phyloP scores from a whole-genome alignment of 1,140 invertebrate species.

The Samia ricini region DNA sequence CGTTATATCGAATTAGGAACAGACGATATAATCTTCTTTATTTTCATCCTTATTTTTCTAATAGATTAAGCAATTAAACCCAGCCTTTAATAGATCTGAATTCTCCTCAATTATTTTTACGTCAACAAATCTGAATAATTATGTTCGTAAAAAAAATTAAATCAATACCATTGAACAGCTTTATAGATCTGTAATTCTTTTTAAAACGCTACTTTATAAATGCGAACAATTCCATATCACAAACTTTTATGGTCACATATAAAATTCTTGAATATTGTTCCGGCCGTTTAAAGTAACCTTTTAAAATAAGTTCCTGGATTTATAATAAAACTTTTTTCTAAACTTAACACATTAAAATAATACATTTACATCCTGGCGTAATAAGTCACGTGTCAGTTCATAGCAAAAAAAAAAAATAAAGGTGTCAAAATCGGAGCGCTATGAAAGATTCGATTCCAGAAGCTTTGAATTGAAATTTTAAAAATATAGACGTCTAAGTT shows the following conservation, averaged over 20 bases:
- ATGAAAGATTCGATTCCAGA: neutral
- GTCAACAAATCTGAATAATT: no score
- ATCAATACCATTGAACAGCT: no score
- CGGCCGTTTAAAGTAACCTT: neutral
- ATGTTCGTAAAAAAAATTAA: no score
- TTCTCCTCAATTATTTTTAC: no score
- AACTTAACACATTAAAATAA: constrained; percentile 3
- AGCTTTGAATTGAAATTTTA: constrained; percentile 1
- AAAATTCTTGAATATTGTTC: constrained; percentile 5
- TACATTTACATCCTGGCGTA: constrained; percentile 11
- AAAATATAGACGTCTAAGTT: constrained; percentile 9
- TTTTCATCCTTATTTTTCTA: neutral
- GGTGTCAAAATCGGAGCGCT: constrained; percentile 13
- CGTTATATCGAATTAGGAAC: neutral
- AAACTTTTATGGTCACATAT: constrained; percentile 7
- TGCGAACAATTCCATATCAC: neutral
- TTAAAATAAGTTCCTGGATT: constrained; percentile 5
- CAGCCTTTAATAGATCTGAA: no score
- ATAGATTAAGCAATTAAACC: neutral
- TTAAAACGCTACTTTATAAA: neutral
- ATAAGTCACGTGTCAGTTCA: constrained; percentile 10
- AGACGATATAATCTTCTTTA: neutral
- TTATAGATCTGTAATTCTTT: neutral
- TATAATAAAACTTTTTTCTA: neutral
- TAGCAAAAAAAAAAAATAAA: constrained; percentile 5